These are phyloP conservation scores for Rhadinocentrus ornatus DNA, from an alignment of 2,797 vertebrate species.

Conservation along the genomic window DNA sequence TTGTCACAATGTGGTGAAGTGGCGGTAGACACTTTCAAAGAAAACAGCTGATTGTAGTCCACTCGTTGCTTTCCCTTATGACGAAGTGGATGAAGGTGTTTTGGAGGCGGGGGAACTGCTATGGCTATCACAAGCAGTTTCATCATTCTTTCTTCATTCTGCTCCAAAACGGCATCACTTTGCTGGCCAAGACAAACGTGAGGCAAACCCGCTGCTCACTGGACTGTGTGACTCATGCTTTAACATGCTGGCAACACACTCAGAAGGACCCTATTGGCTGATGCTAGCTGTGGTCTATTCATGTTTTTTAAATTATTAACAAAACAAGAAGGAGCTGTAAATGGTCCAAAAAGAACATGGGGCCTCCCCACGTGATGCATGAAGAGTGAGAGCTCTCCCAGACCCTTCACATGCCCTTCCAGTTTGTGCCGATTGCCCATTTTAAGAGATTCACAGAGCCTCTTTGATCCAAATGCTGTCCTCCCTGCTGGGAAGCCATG, in stretches of 20 bases:
- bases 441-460: constrained; percentile 60
- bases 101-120: background rate
- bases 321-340: constrained; percentile 43
- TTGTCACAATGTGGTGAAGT: background rate
- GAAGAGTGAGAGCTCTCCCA: constrained; percentile 29
- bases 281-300: constrained; percentile 29
- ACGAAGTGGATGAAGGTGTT: constrained; percentile 3
- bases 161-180: constrained; percentile 18
- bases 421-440: constrained; percentile 48
- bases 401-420: constrained; percentile 58
- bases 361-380: constrained; percentile 42
- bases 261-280: constrained; percentile 36
- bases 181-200: constrained; percentile 50
- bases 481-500: constrained; percentile 65
- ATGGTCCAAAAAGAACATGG: constrained; percentile 22
- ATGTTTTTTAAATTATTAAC: constrained; percentile 59
- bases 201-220: constrained; percentile 48
- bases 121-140: constrained; percentile 32
- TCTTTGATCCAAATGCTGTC: constrained; percentile 65
- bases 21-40: background rate
- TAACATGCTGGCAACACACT: constrained; percentile 30
- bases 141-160: constrained; percentile 24
- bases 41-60: background rate
- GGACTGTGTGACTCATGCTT: constrained; percentile 44
- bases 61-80: background rate